Conservation (phyloP, 2,113 vertebrate species). For the human (Homo sapiens) region DNA sequence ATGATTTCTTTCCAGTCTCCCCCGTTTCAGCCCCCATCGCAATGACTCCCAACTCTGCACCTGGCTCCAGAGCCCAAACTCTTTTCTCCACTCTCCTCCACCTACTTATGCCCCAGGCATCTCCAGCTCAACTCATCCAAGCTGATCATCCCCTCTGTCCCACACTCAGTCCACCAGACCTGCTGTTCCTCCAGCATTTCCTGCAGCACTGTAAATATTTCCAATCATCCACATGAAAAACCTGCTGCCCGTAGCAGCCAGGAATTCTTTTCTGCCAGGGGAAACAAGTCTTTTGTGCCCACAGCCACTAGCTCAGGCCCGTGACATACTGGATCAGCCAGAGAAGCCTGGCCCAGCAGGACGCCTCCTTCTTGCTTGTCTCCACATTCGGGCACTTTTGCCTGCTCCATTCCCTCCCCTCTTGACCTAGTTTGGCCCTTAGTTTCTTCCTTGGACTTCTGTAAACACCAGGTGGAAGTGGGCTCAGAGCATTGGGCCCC, state of each 20-base stretch:
- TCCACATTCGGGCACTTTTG: accelerated
- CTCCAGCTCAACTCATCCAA: background rate
- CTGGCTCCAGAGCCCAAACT: background rate
- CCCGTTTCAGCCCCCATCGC: background rate
- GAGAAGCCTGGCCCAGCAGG: background rate
- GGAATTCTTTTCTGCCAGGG: background rate
- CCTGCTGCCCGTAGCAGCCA: background rate
- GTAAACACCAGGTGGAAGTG: background rate
- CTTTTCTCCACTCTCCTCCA: background rate
- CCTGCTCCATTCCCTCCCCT: background rate
- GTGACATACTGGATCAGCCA: background rate
- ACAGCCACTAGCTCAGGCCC: background rate
- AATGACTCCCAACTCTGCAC: background rate
- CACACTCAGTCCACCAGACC: background rate
- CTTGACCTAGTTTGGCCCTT: background rate
- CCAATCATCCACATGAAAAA: background rate
- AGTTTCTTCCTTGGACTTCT: background rate
- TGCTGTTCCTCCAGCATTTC: background rate
- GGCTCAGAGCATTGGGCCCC: background rate
- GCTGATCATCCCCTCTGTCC: too few relatives aligned
- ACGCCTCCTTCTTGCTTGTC: background rate
- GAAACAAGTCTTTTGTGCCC: background rate
- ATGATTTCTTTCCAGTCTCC: background rate
- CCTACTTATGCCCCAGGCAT: too few relatives aligned
- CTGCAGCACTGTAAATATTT: background rate